A percentile compares a stretch with the other conserved stretches of the same genome.
phyloP scores from a whole-genome alignment of 2,113 vertebrate species.

The cattle (Bos taurus) region ARS-UCD2.0 NC_037353.1:1097501-1098000 shows the following conservation, averaged over 20 bases:
- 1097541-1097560: neutral
- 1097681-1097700: neutral
- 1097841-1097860: neutral
- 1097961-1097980: neutral
- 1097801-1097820: neutral
- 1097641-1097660: neutral
- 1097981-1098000: neutral
- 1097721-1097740: neutral
- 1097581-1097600: neutral
- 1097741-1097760: neutral
- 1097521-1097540: neutral
- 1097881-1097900: neutral
- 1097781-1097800: neutral
- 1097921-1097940: neutral
- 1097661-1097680: neutral
- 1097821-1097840: neutral
- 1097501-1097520: neutral
- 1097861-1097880: neutral
- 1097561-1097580: neutral
- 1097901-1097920: neutral
- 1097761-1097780: neutral
- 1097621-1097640: neutral
- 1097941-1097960: neutral
- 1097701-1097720: neutral
- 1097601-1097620: neutral